Percentiles rank a stretch among this genome's conserved stretches.
phyloP scores from a whole-genome alignment of 2,113 vertebrate species.

The Gopherus flavomarginatus region DNA sequence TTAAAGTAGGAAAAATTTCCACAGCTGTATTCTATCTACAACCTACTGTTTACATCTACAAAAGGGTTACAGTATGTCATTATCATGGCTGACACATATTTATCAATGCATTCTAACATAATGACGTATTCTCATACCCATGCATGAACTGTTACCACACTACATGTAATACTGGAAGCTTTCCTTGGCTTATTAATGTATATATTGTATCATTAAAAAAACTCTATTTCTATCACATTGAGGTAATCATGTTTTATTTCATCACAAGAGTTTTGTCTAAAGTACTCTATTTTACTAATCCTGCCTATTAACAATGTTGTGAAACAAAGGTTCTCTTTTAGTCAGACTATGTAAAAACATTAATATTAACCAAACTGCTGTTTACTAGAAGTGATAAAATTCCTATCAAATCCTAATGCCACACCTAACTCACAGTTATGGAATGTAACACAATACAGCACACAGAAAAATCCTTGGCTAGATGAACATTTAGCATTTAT shows the following conservation, averaged over 20 bases:
- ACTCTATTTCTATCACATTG: conserved; percentile 11
- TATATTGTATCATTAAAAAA: conserved; percentile 10
- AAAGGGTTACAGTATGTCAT: conserved; percentile 66
- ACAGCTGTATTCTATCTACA: conserved; percentile 68
- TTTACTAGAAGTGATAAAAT: conserved; percentile 11
- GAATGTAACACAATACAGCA: neutral
- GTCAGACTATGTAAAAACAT: conserved; percentile 2
- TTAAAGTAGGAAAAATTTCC: neutral
- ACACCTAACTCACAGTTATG: neutral
- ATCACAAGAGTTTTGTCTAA: conserved; percentile 41
- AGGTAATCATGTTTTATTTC: conserved; percentile 2
- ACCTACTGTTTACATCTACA: conserved; percentile 46
- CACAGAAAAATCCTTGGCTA: neutral
- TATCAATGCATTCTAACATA: conserved; percentile 69
- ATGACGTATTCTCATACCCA: conserved; percentile 32
- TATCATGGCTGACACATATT: conserved; percentile 55
- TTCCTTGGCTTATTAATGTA: conserved; percentile 15
- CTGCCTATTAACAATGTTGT: neutral
- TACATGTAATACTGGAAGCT: conserved; percentile 46
- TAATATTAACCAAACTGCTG: neutral
- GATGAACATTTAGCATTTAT: neutral
- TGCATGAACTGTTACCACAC: conserved; percentile 8
- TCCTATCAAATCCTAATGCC: neutral
- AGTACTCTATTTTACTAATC: conserved; percentile 33
- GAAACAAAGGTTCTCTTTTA: neutral